phyloP scores from a whole-genome alignment of 2,888 invertebrate species.

The Pachydiplax longipennis region DNA sequence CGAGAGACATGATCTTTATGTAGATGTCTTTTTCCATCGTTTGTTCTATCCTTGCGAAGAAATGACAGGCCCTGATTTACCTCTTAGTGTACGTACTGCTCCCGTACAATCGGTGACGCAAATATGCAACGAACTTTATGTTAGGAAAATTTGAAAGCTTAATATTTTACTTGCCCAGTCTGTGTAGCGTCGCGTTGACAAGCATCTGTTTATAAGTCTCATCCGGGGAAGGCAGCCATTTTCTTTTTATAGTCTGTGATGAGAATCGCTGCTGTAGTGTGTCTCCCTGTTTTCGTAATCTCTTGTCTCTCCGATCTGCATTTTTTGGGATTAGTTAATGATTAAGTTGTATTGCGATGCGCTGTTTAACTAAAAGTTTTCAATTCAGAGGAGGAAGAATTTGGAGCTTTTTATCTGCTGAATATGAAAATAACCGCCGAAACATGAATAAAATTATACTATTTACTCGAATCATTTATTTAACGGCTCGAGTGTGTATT shows the following conservation, averaged over 20 bases:
- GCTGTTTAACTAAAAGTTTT: background rate
- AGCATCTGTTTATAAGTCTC: conserved; percentile 47
- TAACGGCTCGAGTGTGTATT: conserved; percentile 32
- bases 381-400: background rate
- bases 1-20: conserved; percentile 50
- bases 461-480: conserved; percentile 25
- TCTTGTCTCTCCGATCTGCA: background rate
- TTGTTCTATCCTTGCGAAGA: background rate
- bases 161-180: background rate
- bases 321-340: background rate
- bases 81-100: background rate
- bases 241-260: conserved; percentile 37
- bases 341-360: background rate
- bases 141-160: conserved; percentile 34
- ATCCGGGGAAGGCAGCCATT: conserved; percentile 35
- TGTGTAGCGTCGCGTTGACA: conserved; percentile 49
- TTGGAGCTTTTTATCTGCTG: background rate
- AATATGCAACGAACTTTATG: background rate
- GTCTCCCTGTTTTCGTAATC: background rate
- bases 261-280: conserved; percentile 30
- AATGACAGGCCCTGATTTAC: conserved; percentile 25
- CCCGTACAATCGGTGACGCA: background rate
- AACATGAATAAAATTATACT: background rate
- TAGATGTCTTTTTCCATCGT: background rate
- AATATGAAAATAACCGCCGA: background rate